Conservation (phyloP, 2,113 vertebrate species). For the Aythya baeri region DNA sequence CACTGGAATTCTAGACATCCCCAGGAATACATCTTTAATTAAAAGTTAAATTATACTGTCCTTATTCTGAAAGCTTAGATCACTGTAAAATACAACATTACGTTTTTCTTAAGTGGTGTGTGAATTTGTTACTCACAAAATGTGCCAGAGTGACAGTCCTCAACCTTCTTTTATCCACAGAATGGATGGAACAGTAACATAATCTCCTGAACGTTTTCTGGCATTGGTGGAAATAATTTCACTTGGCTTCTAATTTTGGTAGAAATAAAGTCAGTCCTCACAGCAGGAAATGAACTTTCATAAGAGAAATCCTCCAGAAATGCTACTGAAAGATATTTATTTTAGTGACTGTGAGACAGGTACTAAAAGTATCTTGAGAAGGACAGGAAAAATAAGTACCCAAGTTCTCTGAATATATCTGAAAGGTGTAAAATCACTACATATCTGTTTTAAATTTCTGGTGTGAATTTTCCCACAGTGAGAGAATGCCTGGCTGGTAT, state of each 20-base stretch:
- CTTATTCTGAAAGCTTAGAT: background rate
- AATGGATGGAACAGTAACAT: conserved; percentile 7
- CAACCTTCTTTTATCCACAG: conserved; percentile 19
- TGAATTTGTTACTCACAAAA: conserved; percentile 26
- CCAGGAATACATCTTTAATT: background rate
- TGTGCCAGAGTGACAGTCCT: conserved; percentile 31
- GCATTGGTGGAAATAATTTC: conserved; percentile 26
- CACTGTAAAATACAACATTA: background rate
- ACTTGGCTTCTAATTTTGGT: conserved; percentile 36
- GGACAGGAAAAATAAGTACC: background rate
- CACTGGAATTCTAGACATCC: background rate
- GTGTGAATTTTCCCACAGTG: background rate
- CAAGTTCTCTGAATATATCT: background rate
- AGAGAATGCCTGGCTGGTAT: background rate
- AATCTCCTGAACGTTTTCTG: conserved; percentile 35
- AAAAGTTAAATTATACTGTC: background rate
- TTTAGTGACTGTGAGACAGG: background rate
- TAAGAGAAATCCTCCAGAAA: background rate
- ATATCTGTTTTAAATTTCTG: background rate
- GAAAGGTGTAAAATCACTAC: background rate
- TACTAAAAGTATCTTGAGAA: background rate
- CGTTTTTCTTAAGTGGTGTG: background rate
- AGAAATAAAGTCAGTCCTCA: background rate
- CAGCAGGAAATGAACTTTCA: conserved; percentile 13
- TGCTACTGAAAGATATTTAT: background rate